Base-by-base conservation (phyloP, 2,888 invertebrate species). In the Dioctria rufipes region DNA sequence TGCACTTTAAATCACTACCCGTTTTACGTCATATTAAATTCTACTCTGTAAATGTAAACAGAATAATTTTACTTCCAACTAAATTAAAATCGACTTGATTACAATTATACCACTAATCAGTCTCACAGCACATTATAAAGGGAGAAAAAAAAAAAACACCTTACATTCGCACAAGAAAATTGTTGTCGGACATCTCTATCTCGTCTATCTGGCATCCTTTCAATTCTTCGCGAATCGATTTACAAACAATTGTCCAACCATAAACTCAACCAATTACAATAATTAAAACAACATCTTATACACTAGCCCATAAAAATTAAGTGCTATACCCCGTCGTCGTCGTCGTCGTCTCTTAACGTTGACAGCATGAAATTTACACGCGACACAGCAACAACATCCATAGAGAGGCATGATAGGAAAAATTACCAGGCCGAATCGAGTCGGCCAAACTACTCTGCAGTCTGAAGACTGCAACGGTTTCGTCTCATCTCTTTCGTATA, bases 321-420 rank as follows among this genome's bases (percentile, higher is more conserved):
- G 71, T 71, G 71, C 51, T 71, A 71, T 71, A 51, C 54, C 51
- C 54, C 37, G 71, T 71, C 71, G 71, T 25, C 25, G 25, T 25
- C 25, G 25, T 25, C 25, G 25, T 25, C 25, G 25, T 25, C 25
- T 25, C 71, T 71, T 71, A 71, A 13, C 71, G 51, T 71, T 71
- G 71, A 71, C 71, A 71, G 71, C 71, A 71, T 51, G 49, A 71
- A 71, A 71, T 71, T 71, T 71, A 51, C 71, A 71, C 71, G 71
- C 71, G 51, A 71, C 25, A 25, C 25, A 51, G 11, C 11, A 11
- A 58, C 5, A 8, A 46, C 46, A 58, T 2, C 58, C 58, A 71
- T n/a, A 51, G 71, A 71, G 37, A 9, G 39, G 46, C 42, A 37
- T 43, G 2, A 60, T 37, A 67, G 46, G 67, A 67, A 49, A 67